Evolutionary conservation across 2,797 vertebrate genomes (phyloP), one percentile per base, ranked within the genome.

Genomic region (Otolemur crassicaudatus): DNA sequence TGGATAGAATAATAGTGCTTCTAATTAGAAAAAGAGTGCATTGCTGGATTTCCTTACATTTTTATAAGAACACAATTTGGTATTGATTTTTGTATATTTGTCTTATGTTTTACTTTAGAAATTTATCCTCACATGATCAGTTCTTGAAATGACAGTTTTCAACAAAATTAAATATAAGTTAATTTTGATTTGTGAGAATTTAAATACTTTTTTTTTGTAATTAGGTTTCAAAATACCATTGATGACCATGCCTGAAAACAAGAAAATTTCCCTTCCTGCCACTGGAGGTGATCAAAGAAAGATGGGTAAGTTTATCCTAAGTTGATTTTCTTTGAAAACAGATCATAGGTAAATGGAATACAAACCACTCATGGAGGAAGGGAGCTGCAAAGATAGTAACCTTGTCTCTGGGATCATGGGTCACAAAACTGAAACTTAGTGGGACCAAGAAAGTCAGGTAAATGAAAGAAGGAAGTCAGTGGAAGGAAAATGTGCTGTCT

Each of bases 191-290:
- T 23, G 56, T 72, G 40, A 16, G 87, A 65, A 65, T 88, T 87
- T 77, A 90, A 83, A 80, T 90, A 31, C 61, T 53, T 53, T 53
- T 53, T 46, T 46, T 46, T 46, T 46, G 53, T 75, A 80, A 95
- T 86, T 95, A 98, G 98, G 86, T 80, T 96, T 97, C 70, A 95
- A 96, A 96, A 23, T 88, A 77, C 75, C 80, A 1, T 83, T 77
- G 73, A 61, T 61, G 95, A 92, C 29, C 91, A 98, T 98, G 97
- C 87, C 88, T 95, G 97, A 98, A 97, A 94, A 81, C 40, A 73
- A 92, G 81, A 94, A 29, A 89, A 34, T 91, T 88, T 92, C 93
- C 13, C 82, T 8, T 75, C 79, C 60, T 97, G 73, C 95, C 53
- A 34, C 7, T 31, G 85, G 27, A 53, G 53, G 1, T 82, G 60